These are phyloP conservation scores for Lepidostoma basale DNA, from an alignment of 1,140 invertebrate genomes.

Conservation along the genomic window DNA sequence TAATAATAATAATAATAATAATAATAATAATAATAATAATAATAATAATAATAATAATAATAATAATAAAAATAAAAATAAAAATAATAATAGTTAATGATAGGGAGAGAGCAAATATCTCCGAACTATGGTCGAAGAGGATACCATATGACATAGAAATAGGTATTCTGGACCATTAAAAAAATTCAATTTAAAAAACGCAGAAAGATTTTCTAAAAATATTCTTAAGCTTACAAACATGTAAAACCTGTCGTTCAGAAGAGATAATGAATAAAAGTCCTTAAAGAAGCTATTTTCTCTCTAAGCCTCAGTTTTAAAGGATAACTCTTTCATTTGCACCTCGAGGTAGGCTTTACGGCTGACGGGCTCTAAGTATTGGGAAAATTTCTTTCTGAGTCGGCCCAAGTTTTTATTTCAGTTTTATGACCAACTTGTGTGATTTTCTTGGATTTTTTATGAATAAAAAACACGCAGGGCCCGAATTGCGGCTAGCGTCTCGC, in stretches of 20 bases:
- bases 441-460: constrained; percentile 33
- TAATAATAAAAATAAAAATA: too few species aligned
- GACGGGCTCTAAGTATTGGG: constrained; percentile 33
- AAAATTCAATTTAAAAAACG: too few species aligned
- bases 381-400: constrained; percentile 33
- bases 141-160: too few species aligned
- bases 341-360: constrained; percentile 33
- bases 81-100: too few species aligned
- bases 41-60: too few species aligned
- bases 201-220: too few species aligned
- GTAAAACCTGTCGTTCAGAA: constrained; percentile 15
- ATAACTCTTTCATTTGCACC: constrained; percentile 36
- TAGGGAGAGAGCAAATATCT: too few species aligned
- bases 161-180: too few species aligned
- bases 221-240: background rate
- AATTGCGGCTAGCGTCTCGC: constrained; percentile 8
- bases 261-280: constrained; percentile 31
- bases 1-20: too few species aligned
- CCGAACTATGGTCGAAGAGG: too few species aligned
- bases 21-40: too few species aligned
- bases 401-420: constrained; percentile 44
- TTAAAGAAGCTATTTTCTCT: background rate
- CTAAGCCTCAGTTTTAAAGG: background rate
- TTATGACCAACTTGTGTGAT: constrained; percentile 42
- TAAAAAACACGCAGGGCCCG: constrained; percentile 27